phyloP scores from a whole-genome alignment of 2,888 invertebrate species.

The Heliconius ethilla region DNA sequence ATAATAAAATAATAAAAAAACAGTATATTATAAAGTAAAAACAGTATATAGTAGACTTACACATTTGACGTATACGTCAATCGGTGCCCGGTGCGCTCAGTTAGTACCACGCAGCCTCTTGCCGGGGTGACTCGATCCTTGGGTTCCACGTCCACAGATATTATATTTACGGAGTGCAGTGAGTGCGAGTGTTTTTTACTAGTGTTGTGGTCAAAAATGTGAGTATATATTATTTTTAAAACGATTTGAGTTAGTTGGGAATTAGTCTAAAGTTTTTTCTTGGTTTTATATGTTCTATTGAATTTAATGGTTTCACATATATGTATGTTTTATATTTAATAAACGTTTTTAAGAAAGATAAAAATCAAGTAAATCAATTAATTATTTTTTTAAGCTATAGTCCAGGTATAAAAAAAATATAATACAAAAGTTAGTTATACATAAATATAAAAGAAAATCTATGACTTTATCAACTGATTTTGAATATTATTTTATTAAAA shows the following conservation, averaged over 20 bases:
- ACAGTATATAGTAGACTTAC: constrained; percentile 47
- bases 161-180: constrained; percentile 73
- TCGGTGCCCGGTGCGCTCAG: constrained; percentile 57
- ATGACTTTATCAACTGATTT: neutral
- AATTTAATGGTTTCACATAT: neutral
- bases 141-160: constrained; percentile 19
- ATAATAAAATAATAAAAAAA: neutral
- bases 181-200: constrained; percentile 46
- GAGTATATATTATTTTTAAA: constrained; percentile 32
- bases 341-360: neutral
- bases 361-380: neutral
- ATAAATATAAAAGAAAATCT: neutral
- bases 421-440: neutral
- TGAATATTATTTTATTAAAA: neutral
- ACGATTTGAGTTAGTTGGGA: neutral
- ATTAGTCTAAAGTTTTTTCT: neutral
- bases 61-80: constrained; percentile 61
- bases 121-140: constrained; percentile 57
- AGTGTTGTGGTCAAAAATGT: constrained; percentile 44
- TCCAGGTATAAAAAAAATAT: too few relatives aligned
- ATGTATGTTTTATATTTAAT: neutral
- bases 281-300: neutral
- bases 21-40: constrained; percentile 29
- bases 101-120: constrained; percentile 77
- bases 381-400: too few relatives aligned